Evolutionary conservation across 2,888 invertebrate genomes (phyloP).

Genomic region (Leptinotarsa juncta): DNA sequence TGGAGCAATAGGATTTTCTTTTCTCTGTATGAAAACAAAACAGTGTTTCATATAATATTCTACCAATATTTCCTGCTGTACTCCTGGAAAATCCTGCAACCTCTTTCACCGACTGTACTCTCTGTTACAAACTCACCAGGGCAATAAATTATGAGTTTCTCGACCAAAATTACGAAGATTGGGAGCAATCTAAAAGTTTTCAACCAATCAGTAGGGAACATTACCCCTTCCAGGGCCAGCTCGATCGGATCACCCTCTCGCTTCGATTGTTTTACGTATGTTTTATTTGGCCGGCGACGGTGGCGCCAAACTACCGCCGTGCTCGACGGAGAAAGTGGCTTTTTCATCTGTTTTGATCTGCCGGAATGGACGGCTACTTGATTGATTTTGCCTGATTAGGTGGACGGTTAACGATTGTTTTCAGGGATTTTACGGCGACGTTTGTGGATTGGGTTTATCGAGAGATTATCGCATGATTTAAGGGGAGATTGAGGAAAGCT

Average conservation of each 20-base stretch:
- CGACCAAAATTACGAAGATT: constrained; percentile 65
- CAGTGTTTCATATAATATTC: too few relatives aligned
- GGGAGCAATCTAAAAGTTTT: constrained; percentile 65
- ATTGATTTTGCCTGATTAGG: constrained; percentile 35
- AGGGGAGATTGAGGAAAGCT: not conserved
- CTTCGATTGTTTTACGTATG: constrained; percentile 59
- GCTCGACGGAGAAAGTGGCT: constrained; percentile 39
- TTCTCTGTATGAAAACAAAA: too few relatives aligned
- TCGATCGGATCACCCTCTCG: constrained; percentile 50
- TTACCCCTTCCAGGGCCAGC: constrained; percentile 54
- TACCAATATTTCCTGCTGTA: not conserved
- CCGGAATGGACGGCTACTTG: constrained; percentile 39
- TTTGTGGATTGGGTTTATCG: constrained; percentile 6
- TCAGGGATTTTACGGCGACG: not conserved
- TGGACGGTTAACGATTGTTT: constrained; percentile 17
- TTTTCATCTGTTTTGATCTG: constrained; percentile 51
- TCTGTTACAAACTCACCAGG: constrained; percentile 56
- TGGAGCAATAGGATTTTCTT: too few relatives aligned
- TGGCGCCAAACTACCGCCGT: constrained; percentile 50
- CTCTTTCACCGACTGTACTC: constrained; percentile 49
- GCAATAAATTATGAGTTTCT: constrained; percentile 64
- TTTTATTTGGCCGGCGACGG: constrained; percentile 56
- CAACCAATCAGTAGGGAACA: constrained; percentile 62
- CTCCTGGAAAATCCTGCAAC: not conserved
- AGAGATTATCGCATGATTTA: constrained; percentile 2